Evolutionary conservation across 2,113 vertebrate species (phyloP).

Genomic region (Syngnathus scovelli): DNA sequence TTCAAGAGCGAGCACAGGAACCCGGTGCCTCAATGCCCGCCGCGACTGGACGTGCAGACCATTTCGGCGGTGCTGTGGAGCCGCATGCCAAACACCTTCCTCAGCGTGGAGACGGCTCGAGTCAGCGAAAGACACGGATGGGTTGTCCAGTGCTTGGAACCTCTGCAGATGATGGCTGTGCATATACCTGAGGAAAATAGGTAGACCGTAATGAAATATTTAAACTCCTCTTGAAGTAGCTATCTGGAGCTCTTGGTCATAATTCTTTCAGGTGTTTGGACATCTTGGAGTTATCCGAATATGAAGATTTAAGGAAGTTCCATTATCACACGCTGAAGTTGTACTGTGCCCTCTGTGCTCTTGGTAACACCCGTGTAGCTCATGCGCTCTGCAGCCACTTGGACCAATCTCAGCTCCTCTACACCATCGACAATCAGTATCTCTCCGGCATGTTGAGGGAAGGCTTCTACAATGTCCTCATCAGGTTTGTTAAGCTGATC

Average conservation of each 20-base stretch:
- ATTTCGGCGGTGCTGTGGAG: constrained; percentile 93
- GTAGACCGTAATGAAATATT: constrained; percentile 45
- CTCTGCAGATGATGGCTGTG: constrained; percentile 93
- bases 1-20: constrained; percentile 93
- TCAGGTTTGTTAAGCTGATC: constrained; percentile 56
- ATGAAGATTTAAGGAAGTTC: constrained; percentile 86
- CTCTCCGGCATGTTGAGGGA: constrained; percentile 88
- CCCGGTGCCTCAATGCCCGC: constrained; percentile 88
- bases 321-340: constrained; percentile 93
- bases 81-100: constrained; percentile 90
- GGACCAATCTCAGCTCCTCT: constrained; percentile 89
- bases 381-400: constrained; percentile 92
- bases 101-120: constrained; percentile 84
- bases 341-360: constrained; percentile 87
- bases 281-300: constrained; percentile 90
- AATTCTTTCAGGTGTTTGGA: constrained; percentile 81
- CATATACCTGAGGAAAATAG: constrained; percentile 96
- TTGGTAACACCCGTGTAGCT: constrained; percentile 91
- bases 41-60: constrained; percentile 87
- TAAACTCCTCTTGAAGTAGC: not conserved
- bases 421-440: constrained; percentile 90
- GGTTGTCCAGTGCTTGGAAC: constrained; percentile 89
- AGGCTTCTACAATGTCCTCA: constrained; percentile 92
- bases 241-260: too few relatives aligned
- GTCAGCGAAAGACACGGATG: constrained; percentile 95